Evolutionary conservation across 2,888 invertebrate genomes (phyloP).

Genomic region (Fragum fragum): DNA sequence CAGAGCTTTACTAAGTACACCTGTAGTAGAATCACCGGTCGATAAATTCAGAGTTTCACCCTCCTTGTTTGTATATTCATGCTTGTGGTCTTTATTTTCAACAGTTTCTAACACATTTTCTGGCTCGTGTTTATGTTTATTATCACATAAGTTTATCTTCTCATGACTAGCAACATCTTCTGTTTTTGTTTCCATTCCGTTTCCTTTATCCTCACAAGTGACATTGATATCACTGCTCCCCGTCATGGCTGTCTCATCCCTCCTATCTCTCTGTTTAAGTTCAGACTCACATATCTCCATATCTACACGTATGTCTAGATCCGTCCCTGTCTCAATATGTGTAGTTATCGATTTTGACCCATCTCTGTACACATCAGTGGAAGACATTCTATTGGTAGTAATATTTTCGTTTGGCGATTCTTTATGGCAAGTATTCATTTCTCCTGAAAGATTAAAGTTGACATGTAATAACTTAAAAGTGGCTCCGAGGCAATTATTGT

Average conservation of each 20-base stretch:
- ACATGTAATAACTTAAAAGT: no score
- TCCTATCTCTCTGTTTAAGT: no score
- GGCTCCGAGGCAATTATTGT: no score
- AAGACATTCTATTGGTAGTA: not conserved
- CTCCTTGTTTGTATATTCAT: not conserved
- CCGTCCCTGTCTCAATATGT: not conserved
- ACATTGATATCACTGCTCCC: no score
- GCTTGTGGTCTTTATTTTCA: not conserved
- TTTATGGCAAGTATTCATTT: not conserved
- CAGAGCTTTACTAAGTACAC: conserved; percentile 59
- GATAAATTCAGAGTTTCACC: conserved; percentile 43
- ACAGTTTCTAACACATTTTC: no score
- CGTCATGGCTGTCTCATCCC: no score
- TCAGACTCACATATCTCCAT: not conserved
- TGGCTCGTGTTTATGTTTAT: no score
- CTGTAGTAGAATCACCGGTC: conserved; percentile 48
- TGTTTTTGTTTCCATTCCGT: not conserved
- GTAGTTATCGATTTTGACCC: not conserved
- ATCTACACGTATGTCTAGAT: not conserved
- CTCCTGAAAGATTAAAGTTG: no score
- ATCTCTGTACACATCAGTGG: not conserved
- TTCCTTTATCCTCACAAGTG: no score
- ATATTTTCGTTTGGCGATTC: not conserved
- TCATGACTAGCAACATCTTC: not conserved
- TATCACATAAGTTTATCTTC: not conserved